phyloP scores from a whole-genome alignment of 2,113 vertebrate genomes.

The Ameiurus melas region DNA sequence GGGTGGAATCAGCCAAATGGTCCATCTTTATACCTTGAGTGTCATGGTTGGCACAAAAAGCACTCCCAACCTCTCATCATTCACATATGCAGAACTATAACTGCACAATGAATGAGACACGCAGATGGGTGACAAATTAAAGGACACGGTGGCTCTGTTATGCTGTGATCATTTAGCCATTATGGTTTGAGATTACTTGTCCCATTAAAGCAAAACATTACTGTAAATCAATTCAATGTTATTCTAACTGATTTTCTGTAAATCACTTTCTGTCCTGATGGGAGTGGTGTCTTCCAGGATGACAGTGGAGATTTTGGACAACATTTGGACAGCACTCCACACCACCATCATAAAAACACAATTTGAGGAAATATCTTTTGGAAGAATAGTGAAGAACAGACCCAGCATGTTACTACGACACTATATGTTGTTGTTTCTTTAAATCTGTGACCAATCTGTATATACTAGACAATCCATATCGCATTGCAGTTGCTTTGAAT shows the following conservation, averaged over 20 bases:
- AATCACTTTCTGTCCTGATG: neutral
- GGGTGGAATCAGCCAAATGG: conserved; percentile 25
- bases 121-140: neutral
- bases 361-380: neutral
- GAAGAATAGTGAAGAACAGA: neutral
- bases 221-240: neutral
- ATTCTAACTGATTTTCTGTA: neutral
- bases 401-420: neutral
- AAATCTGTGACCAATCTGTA: conserved; percentile 5
- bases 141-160: neutral
- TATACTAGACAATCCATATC: neutral
- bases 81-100: neutral
- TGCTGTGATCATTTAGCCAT: neutral
- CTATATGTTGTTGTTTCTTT: neutral
- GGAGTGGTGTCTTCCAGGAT: neutral
- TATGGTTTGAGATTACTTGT: neutral
- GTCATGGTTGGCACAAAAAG: neutral
- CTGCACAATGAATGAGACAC: neutral
- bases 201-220: neutral
- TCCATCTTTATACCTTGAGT: conserved; percentile 16
- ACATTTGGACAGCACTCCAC: neutral
- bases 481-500: conserved; percentile 14
- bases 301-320: no score
- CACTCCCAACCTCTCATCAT: neutral
- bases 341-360: neutral